Evolutionary conservation across 2,113 vertebrate genomes (phyloP), one percentile per base, ranked within the genome.

Genomic region (Falco punctatus): DNA sequence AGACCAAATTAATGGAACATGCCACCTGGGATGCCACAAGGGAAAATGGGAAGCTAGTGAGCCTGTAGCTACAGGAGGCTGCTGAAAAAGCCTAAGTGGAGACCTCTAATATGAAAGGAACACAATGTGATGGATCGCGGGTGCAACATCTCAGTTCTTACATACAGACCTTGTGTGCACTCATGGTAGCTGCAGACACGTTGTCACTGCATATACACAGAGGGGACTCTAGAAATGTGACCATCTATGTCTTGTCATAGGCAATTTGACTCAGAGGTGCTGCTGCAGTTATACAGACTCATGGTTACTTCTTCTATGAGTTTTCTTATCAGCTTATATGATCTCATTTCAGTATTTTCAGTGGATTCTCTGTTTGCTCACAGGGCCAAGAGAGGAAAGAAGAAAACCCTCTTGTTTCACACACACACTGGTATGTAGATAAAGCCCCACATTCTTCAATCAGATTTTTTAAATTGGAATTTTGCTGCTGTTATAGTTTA

Each of bases 401-500:
- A 77, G 54, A 73, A 94, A 86, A 44, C 35, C 33, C 86, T 74
- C 44, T 52, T 62, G 48, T 92, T 91, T 22, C 66, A 66, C 70
- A n/a, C 19, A 66, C 58, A 32, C 70, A 8, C 44, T 73, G 58
- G 42, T 86, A 86, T 90, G 74, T 73, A 91, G 70, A 96, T 90
- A 96, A 89, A 91, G 32, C 14, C n/a, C 35, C 46, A 69, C 21
- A 46, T 69, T 90, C 85, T 91, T 85, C 74, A 86, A 79, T 96
- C 90, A 81, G 58, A 85, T 80, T 94, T 96, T 93, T 75, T 77
- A 94, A 96, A 95, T 78, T 94, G 92, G 86, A 95, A 88, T 95
- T 96, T 92, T 75, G 87, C 90, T 84, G 49, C 81, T 92, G 69
- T 90, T 94, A n/a, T 17, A 92, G 83, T 94, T 88, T 88, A 89